Conservation (phyloP, 1,140 invertebrate species). For the Drosophila tropicalis region DNA sequence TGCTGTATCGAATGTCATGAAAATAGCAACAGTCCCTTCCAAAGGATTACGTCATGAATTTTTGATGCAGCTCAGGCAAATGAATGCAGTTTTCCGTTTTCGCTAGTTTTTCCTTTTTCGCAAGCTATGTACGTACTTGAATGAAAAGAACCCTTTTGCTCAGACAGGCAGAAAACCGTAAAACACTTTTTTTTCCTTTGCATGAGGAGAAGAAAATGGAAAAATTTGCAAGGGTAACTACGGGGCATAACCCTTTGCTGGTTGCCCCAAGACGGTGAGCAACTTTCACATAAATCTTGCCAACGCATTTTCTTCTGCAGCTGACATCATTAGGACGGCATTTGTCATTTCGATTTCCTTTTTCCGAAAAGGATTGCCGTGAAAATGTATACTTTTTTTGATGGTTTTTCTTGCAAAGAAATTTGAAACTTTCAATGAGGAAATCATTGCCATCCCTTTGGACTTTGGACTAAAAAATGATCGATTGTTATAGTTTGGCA, state of each 20-base stretch:
- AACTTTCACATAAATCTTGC: constrained; percentile 72
- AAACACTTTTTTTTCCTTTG: constrained; percentile 64
- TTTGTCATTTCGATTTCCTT: constrained; percentile 71
- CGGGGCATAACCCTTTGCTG: constrained; percentile 52
- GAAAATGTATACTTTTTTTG: constrained; percentile 56
- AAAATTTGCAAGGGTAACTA: constrained; percentile 26
- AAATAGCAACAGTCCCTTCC: constrained; percentile 45
- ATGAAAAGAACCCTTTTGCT: constrained; percentile 54
- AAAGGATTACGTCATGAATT: constrained; percentile 56
- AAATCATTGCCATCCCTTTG: constrained; percentile 27
- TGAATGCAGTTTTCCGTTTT: constrained; percentile 52
- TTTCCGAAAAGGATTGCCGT: constrained; percentile 49
- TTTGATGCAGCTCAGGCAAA: constrained; percentile 25
- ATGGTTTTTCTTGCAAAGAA: constrained; percentile 43
- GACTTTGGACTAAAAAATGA: constrained; percentile 29
- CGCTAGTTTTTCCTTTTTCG: constrained; percentile 12
- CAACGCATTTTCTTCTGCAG: constrained; percentile 51
- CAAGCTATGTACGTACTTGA: constrained; percentile 22
- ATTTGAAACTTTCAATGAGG: constrained; percentile 62
- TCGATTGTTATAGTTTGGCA: constrained; percentile 43
- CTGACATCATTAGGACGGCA: constrained; percentile 72
- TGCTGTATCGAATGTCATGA: constrained; percentile 71
- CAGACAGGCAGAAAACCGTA: constrained; percentile 73
- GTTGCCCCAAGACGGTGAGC: constrained; percentile 21
- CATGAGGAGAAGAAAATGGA: constrained; percentile 21